Conservation (phyloP, 2,888 invertebrate genomes). For the Scelioninae gen. 1 region DNA sequence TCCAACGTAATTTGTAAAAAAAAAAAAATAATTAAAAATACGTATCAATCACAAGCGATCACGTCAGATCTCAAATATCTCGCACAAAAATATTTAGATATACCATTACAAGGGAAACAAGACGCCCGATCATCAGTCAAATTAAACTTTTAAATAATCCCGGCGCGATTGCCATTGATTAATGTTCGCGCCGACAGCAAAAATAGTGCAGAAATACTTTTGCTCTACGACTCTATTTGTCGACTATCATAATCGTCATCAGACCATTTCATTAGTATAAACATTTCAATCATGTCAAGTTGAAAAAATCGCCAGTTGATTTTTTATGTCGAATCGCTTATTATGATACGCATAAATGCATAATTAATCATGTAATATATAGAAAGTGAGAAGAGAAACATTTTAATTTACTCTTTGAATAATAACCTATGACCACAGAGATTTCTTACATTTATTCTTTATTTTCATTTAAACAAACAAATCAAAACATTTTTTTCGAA, state of each 20-base stretch:
- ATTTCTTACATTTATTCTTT: too few relatives aligned
- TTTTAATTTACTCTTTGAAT: too few relatives aligned
- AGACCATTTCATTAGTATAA: constrained; percentile 30
- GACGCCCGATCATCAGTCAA: constrained; percentile 33
- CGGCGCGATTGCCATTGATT: constrained; percentile 24
- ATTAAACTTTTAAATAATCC: constrained; percentile 10
- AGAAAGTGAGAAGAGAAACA: too few relatives aligned
- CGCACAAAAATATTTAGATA: constrained; percentile 1
- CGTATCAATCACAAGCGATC: background rate
- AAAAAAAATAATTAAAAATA: too few relatives aligned
- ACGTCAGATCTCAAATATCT: constrained; percentile 1
- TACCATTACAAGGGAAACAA: constrained; percentile 18
- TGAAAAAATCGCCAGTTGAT: constrained; percentile 10
- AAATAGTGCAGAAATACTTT: constrained; percentile 3
- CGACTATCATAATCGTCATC: constrained; percentile 35
- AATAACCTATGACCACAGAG: too few relatives aligned
- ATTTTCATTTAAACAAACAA: too few relatives aligned
- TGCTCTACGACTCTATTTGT: too few relatives aligned
- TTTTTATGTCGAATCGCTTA: constrained; percentile 29
- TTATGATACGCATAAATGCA: constrained; percentile 59
- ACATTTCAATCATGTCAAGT: constrained; percentile 7
- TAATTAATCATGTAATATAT: constrained; percentile 63
- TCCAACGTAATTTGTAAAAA: too few relatives aligned
- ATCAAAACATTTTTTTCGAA: too few relatives aligned
- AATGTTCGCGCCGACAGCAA: constrained; percentile 29